Percentiles rank a stretch among this genome's conserved stretches.
Conservation (phyloP, 2,888 invertebrate species). For the Hirtodrosophila alboralis region DNA sequence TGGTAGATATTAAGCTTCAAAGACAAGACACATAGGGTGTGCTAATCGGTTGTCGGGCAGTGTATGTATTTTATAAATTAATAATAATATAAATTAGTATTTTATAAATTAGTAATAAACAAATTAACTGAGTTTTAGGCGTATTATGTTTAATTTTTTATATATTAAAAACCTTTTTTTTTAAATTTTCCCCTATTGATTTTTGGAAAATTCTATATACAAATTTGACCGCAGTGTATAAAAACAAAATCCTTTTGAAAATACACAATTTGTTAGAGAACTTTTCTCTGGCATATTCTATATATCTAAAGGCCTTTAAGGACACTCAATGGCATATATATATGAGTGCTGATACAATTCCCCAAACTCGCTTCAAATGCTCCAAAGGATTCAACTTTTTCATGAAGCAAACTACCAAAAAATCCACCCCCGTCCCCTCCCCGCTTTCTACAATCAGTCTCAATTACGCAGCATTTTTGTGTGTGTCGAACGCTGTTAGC, state of each 20-base stretch:
- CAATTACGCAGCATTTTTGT: constrained; percentile 74
- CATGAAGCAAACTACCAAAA: constrained; percentile 13
- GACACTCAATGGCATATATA: constrained; percentile 7
- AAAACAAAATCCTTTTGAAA: constrained; percentile 6
- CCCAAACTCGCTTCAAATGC: constrained; percentile 42
- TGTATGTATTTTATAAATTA: too few relatives aligned
- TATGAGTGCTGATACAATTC: constrained; percentile 38
- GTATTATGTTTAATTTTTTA: too few relatives aligned
- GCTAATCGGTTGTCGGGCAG: too few relatives aligned
- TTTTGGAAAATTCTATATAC: not conserved
- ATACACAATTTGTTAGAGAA: constrained; percentile 31
- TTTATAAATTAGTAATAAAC: too few relatives aligned
- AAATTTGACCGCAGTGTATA: not conserved
- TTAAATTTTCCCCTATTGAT: too few relatives aligned
- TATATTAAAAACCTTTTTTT: not conserved
- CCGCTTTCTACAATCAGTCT: constrained; percentile 66
- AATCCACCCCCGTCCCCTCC: constrained; percentile 1
- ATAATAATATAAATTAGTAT: too few relatives aligned
- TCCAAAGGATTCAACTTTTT: constrained; percentile 46
- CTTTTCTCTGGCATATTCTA: constrained; percentile 28
- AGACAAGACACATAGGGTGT: too few relatives aligned
- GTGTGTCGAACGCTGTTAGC: constrained; percentile 74
- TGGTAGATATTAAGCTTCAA: too few relatives aligned
- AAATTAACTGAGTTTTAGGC: too few relatives aligned
- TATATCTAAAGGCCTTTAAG: constrained; percentile 24